A percentile compares a stretch with the other conserved stretches of the same genome.
These are phyloP conservation scores for Epinotia brunnichana DNA, from an alignment of 2,888 invertebrate species.

Conservation along the genomic window DNA sequence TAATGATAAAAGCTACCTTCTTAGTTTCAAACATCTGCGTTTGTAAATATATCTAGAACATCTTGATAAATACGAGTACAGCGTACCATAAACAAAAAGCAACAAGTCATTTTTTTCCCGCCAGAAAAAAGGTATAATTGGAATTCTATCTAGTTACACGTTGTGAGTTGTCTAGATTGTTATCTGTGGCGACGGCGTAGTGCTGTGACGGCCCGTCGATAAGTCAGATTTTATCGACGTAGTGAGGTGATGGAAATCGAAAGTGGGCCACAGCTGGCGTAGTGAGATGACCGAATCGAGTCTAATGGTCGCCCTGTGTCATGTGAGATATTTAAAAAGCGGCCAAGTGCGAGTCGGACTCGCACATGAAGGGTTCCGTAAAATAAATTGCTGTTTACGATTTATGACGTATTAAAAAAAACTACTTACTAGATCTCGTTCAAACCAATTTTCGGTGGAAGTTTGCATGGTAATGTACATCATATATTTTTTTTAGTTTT, in stretches of 20 bases:
- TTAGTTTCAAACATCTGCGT: constrained; percentile 21
- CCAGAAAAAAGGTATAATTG: constrained; percentile 46
- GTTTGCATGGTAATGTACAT: no score
- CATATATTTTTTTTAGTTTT: no score
- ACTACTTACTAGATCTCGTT: no score
- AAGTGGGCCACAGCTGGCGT: constrained; percentile 28
- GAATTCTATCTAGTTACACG: constrained; percentile 52
- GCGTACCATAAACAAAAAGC: constrained; percentile 9
- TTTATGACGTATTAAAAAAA: no score
- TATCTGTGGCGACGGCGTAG: constrained; percentile 61
- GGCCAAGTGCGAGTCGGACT: no score
- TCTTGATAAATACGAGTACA: background rate
- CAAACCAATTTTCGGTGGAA: no score
- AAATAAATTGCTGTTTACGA: no score
- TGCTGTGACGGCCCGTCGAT: constrained; percentile 69
- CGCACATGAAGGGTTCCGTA: no score
- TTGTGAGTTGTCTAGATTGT: constrained; percentile 57
- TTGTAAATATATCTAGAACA: background rate
- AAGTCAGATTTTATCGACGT: constrained; percentile 47
- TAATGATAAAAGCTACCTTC: constrained; percentile 2
- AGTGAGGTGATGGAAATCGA: constrained; percentile 41
- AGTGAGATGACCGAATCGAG: constrained; percentile 16
- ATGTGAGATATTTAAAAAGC: no score
- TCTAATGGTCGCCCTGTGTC: background rate
- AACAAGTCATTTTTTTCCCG: constrained; percentile 14